Percentiles rank a stretch among this genome's conserved stretches.
Evolutionary conservation across 2,888 invertebrate genomes (phyloP).

Genomic region (Eugnorisma glareosa): DNA sequence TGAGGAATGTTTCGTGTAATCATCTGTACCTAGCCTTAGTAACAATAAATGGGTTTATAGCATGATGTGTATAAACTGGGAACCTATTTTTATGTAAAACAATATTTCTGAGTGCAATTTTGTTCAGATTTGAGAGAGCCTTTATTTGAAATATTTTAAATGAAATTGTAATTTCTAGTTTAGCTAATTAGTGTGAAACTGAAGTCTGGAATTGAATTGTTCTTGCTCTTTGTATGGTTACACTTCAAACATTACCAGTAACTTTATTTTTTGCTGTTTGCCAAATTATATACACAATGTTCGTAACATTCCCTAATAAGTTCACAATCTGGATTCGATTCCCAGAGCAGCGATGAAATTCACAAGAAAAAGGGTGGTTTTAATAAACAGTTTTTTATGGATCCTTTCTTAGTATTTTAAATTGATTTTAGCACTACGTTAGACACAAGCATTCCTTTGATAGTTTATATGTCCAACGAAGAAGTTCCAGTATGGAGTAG

Average conservation of each 20-base stretch:
- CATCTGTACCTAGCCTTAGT: slow-evolving; percentile 16
- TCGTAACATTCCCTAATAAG: neutral
- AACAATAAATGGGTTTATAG: slow-evolving; percentile 16
- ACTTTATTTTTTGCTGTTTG: neutral
- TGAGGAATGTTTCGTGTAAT: neutral
- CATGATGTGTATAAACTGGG: slow-evolving; percentile 50
- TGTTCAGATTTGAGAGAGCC: slow-evolving; percentile 9
- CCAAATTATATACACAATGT: neutral
- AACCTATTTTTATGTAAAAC: neutral
- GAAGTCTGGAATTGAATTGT: slow-evolving; percentile 15
- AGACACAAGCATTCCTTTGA: neutral
- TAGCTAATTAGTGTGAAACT: neutral
- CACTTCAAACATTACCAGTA: neutral
- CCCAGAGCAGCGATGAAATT: slow-evolving; percentile 14
- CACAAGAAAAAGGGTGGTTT: neutral
- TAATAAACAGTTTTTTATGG: neutral
- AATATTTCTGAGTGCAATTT: neutral
- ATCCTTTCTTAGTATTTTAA: neutral
- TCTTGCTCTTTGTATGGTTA: neutral
- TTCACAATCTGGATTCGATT: slow-evolving; percentile 37
- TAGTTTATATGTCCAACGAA: neutral
- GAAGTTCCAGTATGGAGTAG: too few species aligned
- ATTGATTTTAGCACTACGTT: neutral
- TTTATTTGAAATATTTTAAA: neutral
- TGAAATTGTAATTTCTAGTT: neutral